Percentiles rank a stretch among this genome's conserved stretches.
Evolutionary conservation across 1,140 invertebrate species (phyloP).

Genomic region (Pseudomyrmex gracilis): DNA sequence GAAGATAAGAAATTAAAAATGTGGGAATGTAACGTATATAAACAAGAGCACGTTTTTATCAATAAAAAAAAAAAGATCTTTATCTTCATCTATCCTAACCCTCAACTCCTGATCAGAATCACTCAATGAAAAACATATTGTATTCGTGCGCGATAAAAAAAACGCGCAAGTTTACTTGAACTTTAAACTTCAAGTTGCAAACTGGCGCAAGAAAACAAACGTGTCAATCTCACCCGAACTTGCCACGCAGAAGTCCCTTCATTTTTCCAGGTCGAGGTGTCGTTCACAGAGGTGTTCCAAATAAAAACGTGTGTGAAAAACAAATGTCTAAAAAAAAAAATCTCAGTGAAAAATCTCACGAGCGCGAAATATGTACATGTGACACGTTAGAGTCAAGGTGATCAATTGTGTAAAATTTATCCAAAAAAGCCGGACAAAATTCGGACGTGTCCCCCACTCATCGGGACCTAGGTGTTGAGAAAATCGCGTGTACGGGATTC

Average conservation of each 20-base stretch:
- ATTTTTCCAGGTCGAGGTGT: conserved; percentile 77
- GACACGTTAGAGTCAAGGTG: conserved; percentile 59
- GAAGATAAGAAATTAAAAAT: no score
- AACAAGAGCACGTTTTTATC: no score
- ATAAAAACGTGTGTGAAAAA: no score
- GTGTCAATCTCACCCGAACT: conserved; percentile 84
- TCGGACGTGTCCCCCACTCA: not conserved
- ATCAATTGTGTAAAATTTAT: conserved; percentile 64
- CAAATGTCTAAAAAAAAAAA: not conserved
- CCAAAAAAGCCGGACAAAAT: conserved; percentile 54
- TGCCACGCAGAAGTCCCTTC: conserved; percentile 86
- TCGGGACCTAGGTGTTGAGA: not conserved
- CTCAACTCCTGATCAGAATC: no score
- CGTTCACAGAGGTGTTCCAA: not conserved
- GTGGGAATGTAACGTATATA: no score
- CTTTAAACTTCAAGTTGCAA: not conserved
- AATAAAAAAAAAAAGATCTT: no score
- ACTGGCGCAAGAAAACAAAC: conserved; percentile 5
- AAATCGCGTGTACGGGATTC: not conserved
- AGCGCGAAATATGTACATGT: conserved; percentile 48
- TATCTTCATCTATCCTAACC: no score
- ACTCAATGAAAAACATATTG: no score
- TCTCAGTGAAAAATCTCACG: not conserved
- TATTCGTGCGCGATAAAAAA: not conserved
- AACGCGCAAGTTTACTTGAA: not conserved